Percentiles rank a stretch among this genome's conserved stretches.
Conservation (phyloP, 2,113 vertebrate genomes). For the Pipra filicauda region DNA sequence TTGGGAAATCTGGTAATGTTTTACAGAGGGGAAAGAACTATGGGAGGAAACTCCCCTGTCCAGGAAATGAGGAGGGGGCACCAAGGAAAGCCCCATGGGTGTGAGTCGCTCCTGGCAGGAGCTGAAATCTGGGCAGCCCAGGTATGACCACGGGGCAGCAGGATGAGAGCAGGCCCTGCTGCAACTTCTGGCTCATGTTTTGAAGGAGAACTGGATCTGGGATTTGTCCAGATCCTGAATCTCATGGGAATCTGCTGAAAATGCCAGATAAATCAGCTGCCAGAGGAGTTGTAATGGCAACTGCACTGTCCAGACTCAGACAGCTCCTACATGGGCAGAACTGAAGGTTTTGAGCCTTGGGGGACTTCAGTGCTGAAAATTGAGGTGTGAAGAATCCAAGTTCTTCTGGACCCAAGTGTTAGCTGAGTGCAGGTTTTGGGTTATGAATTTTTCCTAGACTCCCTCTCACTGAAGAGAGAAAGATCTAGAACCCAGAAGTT, state of each 20-base stretch:
- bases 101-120: background rate
- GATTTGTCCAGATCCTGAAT: background rate
- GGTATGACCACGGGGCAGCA: background rate
- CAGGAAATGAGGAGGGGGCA: no score
- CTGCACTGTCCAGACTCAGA: background rate
- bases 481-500: background rate
- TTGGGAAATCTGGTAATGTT: background rate
- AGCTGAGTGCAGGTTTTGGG: background rate
- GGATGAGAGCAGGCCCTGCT: background rate
- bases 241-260: background rate
- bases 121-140: background rate
- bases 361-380: background rate
- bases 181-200: background rate
- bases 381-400: background rate
- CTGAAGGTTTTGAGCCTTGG: background rate
- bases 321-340: background rate
- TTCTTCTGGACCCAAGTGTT: background rate
- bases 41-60: background rate
- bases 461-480: background rate
- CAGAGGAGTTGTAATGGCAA: background rate
- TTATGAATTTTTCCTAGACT: background rate
- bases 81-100: fast-evolving
- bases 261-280: background rate
- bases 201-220: background rate
- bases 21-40: background rate